These are phyloP conservation scores for Odobenus rosmarus DNA, from an alignment of 2,113 vertebrate species.

Conservation along the genomic window DNA sequence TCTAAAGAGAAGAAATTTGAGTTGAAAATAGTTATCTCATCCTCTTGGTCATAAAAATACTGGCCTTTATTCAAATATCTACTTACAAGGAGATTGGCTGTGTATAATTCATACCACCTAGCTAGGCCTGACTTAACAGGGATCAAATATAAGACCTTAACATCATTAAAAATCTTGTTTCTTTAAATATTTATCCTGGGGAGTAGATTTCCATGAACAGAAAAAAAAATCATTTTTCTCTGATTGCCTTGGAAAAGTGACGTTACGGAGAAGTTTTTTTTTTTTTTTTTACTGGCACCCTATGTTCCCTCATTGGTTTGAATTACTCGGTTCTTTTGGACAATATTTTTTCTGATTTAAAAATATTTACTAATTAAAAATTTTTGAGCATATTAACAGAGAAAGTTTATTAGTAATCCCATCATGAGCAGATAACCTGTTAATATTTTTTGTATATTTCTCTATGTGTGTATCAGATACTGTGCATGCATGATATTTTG, in stretches of 20 bases:
- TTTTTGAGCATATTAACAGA: not conserved
- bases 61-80: not conserved
- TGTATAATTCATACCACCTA: not conserved
- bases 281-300: not conserved
- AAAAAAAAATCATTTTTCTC: not conserved
- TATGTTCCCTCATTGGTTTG: not conserved
- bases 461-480: not conserved
- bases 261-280: not conserved
- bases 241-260: not conserved
- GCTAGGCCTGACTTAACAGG: not conserved
- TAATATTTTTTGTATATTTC: not conserved
- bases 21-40: not conserved
- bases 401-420: not conserved
- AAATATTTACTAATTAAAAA: not conserved
- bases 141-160: not conserved
- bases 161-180: not conserved
- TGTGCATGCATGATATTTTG: not conserved
- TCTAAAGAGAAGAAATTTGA: not conserved
- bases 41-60: not conserved
- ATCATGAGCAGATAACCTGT: not conserved
- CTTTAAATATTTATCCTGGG: not conserved
- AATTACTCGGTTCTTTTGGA: not conserved
- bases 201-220: not conserved
- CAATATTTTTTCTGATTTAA: not conserved
- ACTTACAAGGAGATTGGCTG: not conserved